phyloP scores from a whole-genome alignment of 2,113 vertebrate genomes.

The Cyprinodon tularosa region DNA sequence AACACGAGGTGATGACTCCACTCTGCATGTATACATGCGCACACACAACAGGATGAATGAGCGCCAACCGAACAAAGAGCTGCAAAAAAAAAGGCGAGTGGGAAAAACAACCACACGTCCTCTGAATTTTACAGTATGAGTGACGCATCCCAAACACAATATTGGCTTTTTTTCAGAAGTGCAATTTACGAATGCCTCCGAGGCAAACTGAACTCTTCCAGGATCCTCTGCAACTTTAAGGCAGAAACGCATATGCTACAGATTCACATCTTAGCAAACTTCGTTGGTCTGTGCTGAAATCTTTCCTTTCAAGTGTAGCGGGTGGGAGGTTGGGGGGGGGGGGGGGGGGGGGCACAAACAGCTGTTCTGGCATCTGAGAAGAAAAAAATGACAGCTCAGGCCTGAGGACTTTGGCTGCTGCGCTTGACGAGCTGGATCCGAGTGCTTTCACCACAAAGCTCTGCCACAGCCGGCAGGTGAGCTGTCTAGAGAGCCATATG shows the following conservation, averaged over 20 bases:
- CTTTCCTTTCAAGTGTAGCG: conserved; percentile 56
- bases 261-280: conserved; percentile 60
- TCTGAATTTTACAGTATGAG: conserved; percentile 6
- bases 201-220: conserved; percentile 16
- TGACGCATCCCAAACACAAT: conserved; percentile 3
- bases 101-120: conserved; percentile 6
- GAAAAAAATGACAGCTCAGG: conserved; percentile 91
- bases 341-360: conserved; percentile 80
- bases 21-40: conserved; percentile 62
- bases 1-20: conserved; percentile 88
- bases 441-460: conserved; percentile 72
- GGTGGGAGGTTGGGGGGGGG: conserved; percentile 66
- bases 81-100: conserved; percentile 26
- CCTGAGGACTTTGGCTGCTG: conserved; percentile 91
- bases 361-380: conserved; percentile 90
- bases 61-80: conserved; percentile 41
- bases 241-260: conserved; percentile 78
- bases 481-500: conserved; percentile 99
- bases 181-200: conserved; percentile 18
- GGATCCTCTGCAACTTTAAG: conserved; percentile 1
- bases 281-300: conserved; percentile 49
- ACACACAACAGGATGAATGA: conserved; percentile 28
- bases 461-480: conserved; percentile 98
- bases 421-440: conserved; percentile 79
- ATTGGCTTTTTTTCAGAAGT: conserved; percentile 8